A percentile compares a stretch with the other conserved stretches of the same genome.
Conservation (phyloP, 2,113 vertebrate genomes). For the Puffinus mauretanicus region DNA sequence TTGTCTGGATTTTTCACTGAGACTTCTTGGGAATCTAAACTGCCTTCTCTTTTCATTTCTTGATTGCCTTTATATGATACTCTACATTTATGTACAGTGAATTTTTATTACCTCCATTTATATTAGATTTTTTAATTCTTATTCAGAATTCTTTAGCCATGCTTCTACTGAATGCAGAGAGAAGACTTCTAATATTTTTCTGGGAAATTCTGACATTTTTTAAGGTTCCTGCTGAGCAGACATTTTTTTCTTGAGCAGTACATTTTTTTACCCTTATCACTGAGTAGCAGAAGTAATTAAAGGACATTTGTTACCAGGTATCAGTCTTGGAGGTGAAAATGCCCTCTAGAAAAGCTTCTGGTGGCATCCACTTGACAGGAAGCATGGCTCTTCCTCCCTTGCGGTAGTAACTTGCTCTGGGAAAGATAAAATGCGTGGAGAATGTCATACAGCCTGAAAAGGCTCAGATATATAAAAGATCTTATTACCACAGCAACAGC, state of each 20-base stretch:
- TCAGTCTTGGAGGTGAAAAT: constrained; percentile 96
- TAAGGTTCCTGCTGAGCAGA: not conserved
- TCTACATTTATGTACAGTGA: not conserved
- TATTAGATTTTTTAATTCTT: not conserved
- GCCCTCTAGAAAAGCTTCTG: constrained; percentile 91
- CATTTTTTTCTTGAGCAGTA: not conserved
- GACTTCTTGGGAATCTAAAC: not conserved
- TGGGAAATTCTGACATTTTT: not conserved
- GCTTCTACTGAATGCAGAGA: not conserved
- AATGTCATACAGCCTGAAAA: not conserved
- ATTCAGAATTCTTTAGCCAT: not conserved
- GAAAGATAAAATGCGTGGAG: not conserved
- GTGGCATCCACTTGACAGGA: constrained; percentile 93
- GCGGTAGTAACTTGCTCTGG: constrained; percentile 90
- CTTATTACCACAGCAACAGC: constrained; percentile 1
- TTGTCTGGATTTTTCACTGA: not conserved
- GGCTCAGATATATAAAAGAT: not conserved
- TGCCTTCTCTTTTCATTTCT: not conserved
- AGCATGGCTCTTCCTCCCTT: constrained; percentile 88
- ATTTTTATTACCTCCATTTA: not conserved
- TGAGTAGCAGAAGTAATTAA: not conserved
- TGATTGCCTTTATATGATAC: not conserved
- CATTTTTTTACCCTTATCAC: not conserved
- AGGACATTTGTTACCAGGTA: constrained; percentile 79
- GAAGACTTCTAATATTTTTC: not conserved